These are phyloP conservation scores for Heliangelus exortis DNA, from an alignment of 2,797 vertebrate species.

Conservation along the genomic window DNA sequence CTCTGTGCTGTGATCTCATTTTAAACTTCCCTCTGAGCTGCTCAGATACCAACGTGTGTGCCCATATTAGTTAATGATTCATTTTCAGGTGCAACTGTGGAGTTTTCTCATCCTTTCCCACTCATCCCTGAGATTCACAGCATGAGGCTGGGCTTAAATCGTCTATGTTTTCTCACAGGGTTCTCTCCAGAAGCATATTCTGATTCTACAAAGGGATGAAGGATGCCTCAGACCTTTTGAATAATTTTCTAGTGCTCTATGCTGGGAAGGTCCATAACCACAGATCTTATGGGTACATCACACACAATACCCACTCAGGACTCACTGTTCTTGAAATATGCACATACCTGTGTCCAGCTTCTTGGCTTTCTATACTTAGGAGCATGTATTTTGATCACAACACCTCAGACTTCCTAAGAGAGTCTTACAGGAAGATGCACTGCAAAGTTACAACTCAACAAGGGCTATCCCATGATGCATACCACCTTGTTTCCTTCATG, in stretches of 20 bases:
- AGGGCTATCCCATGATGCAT: fast-evolving
- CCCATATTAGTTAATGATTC: neutral
- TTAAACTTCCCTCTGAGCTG: neutral
- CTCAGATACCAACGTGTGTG: neutral
- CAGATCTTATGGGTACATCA: neutral
- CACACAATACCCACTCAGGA: fast-evolving
- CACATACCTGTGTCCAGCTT: neutral
- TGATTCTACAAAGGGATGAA: neutral
- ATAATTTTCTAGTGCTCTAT: neutral
- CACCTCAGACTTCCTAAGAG: neutral
- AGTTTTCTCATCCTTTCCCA: neutral
- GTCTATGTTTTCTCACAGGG: neutral
- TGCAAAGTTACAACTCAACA: neutral
- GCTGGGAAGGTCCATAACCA: neutral
- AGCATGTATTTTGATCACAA: fast-evolving
- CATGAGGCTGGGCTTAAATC: neutral
- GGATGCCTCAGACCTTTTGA: neutral
- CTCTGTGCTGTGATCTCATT: neutral
- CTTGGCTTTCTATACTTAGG: neutral
- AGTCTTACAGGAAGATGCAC: neutral
- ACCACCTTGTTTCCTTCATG: neutral
- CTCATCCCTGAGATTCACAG: neutral
- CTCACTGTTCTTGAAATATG: neutral
- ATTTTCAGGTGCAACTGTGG: neutral
- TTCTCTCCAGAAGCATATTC: neutral